These are phyloP conservation scores for Heliconius charithonia DNA, from an alignment of 2,888 invertebrate genomes.

Conservation along the genomic window DNA sequence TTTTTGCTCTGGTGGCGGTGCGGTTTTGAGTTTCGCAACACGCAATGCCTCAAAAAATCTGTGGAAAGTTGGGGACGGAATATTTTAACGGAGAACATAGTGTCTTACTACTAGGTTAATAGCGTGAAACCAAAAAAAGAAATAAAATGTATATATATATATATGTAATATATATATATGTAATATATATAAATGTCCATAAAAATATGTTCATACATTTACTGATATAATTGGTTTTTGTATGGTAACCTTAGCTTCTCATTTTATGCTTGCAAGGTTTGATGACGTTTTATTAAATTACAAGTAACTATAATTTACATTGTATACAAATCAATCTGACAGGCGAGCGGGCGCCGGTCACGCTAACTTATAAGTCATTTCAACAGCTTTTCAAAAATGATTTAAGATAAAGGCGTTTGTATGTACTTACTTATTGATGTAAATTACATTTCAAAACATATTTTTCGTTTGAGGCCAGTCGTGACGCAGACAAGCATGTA, in stretches of 20 bases:
- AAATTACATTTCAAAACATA: conserved; percentile 1
- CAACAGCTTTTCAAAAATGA: conserved; percentile 35
- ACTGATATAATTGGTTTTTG: not conserved
- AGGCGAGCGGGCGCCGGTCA: conserved; percentile 31
- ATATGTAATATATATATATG: too few species aligned
- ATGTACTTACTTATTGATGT: conserved; percentile 20
- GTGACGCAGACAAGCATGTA: too few species aligned
- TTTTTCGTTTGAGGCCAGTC: not conserved
- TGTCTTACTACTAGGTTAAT: too few species aligned
- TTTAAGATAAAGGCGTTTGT: conserved; percentile 29
- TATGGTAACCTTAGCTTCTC: too few species aligned
- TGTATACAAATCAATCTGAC: conserved; percentile 38
- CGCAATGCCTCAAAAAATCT: too few species aligned
- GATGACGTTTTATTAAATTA: conserved; percentile 32
- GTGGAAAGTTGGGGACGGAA: too few species aligned
- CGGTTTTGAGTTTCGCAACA: too few species aligned
- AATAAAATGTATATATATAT: too few species aligned
- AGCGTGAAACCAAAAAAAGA: too few species aligned
- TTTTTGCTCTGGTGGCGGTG: too few species aligned
- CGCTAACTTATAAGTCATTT: conserved; percentile 41
- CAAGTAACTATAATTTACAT: conserved; percentile 13
- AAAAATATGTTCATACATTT: not conserved
- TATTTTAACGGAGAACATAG: too few species aligned
- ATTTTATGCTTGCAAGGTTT: not conserved
- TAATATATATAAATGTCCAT: too few species aligned